Percentiles rank a stretch among this genome's conserved stretches.
These are phyloP conservation scores for Pararge aegeria DNA, from an alignment of 1,140 invertebrate species.

Conservation along the genomic window DNA sequence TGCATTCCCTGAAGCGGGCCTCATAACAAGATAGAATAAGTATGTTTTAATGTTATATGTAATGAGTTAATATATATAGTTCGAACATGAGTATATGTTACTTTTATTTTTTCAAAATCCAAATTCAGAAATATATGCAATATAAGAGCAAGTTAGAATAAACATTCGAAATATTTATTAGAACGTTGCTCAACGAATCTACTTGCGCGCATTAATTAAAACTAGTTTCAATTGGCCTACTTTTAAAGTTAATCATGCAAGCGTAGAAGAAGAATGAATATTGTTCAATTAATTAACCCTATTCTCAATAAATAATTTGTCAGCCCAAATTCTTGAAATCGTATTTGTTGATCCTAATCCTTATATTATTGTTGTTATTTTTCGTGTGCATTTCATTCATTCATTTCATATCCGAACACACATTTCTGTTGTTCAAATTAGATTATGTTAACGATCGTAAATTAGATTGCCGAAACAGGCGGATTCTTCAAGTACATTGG, in stretches of 20 bases:
- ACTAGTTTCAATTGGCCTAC: conserved; percentile 40
- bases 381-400: too few species aligned
- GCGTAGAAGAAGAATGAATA: conserved; percentile 22
- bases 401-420: neutral
- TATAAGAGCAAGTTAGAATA: neutral
- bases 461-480: neutral
- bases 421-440: neutral
- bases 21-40: too few species aligned
- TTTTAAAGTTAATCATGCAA: conserved; percentile 39
- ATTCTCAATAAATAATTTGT: neutral
- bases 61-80: too few species aligned
- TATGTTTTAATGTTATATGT: too few species aligned
- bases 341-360: too few species aligned
- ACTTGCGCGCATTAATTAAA: conserved; percentile 56
- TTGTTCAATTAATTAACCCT: neutral
- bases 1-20: too few species aligned
- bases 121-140: neutral
- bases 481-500: too few species aligned
- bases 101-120: neutral
- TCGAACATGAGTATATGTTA: too few species aligned
- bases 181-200: conserved; percentile 42
- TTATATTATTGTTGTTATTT: too few species aligned
- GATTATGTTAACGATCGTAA: neutral
- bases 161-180: neutral
- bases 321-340: too few species aligned